These are phyloP conservation scores for Drosophila mojavensis DNA, from an alignment of 1,140 invertebrate species.

Conservation along the genomic window DNA sequence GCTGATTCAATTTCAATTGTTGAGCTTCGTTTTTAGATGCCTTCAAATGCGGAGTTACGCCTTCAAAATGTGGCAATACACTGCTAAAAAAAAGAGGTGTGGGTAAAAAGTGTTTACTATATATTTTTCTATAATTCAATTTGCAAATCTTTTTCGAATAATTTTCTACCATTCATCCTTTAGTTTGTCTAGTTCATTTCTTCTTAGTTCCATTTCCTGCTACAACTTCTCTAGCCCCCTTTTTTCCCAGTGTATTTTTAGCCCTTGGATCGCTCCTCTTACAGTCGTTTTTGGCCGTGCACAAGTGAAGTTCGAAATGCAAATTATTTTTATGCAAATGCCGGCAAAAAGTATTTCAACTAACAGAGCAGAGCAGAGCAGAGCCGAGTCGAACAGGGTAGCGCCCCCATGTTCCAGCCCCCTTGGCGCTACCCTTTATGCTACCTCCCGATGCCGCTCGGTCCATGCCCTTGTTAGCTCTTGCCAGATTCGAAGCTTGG, in stretches of 20 bases:
- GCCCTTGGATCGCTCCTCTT: background rate
- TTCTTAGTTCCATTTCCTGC: too few species aligned
- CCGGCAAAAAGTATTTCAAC: slow-evolving; percentile 57
- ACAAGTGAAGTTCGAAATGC: slow-evolving; percentile 53
- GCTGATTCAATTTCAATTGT: slow-evolving; percentile 68
- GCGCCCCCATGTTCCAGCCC: background rate
- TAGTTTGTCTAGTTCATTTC: too few species aligned
- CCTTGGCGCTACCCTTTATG: background rate
- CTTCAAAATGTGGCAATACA: slow-evolving; percentile 6
- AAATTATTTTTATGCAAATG: slow-evolving; percentile 69
- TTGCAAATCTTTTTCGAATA: too few species aligned
- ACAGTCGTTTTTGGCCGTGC: background rate
- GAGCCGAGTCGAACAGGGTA: background rate
- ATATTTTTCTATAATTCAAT: too few species aligned
- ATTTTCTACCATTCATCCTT: too few species aligned
- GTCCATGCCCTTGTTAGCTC: slow-evolving; percentile 1
- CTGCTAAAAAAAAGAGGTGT: background rate
- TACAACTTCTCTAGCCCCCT: background rate
- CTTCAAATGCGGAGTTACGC: slow-evolving; percentile 6
- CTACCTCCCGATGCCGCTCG: background rate
- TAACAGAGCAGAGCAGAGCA: slow-evolving; percentile 10
- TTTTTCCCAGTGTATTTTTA: background rate
- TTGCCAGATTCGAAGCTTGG: slow-evolving; percentile 1
- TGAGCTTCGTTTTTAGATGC: slow-evolving; percentile 49
- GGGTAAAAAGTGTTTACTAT: too few species aligned